phyloP scores from a whole-genome alignment of 2,888 invertebrate species.

The Neoaliturus tenellus region DNA sequence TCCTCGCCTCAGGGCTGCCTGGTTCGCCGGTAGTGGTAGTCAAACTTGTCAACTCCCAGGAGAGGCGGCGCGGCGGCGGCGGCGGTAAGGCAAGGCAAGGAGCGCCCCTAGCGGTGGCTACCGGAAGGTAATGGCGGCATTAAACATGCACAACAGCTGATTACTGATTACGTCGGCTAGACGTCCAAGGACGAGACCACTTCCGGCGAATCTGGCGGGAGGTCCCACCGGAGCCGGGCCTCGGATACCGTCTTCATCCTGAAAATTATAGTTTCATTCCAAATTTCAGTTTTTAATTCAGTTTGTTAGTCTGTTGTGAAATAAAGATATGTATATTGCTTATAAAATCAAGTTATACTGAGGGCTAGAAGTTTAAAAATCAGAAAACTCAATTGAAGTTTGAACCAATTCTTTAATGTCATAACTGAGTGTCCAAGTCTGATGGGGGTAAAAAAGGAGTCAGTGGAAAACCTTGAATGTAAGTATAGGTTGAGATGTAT shows the following conservation, averaged over 20 bases:
- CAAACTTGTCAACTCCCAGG: not conserved
- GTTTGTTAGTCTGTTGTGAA: too few relatives aligned
- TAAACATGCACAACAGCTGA: conserved; percentile 45
- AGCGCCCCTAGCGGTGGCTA: conserved; percentile 28
- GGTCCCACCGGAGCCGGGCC: not conserved
- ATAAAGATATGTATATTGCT: too few relatives aligned
- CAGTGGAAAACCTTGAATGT: too few relatives aligned
- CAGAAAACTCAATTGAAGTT: too few relatives aligned
- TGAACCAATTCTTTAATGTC: too few relatives aligned
- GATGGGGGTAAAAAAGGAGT: too few relatives aligned
- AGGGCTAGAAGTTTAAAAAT: too few relatives aligned
- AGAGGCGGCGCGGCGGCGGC: not conserved
- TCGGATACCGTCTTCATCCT: not conserved
- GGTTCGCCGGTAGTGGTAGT: not conserved
- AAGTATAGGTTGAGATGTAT: too few relatives aligned
- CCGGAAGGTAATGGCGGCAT: conserved; percentile 34
- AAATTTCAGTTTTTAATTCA: too few relatives aligned
- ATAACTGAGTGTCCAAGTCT: too few relatives aligned
- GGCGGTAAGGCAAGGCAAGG: not conserved
- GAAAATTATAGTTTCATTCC: too few relatives aligned
- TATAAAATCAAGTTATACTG: too few relatives aligned
- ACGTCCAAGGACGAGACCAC: conserved; percentile 40
- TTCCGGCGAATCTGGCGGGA: conserved; percentile 42
- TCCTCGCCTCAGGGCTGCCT: not conserved
- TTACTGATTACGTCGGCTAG: conserved; percentile 33